Evolutionary conservation across 2,797 vertebrate genomes (phyloP).

Genomic region (Ispidina lecontei): DNA sequence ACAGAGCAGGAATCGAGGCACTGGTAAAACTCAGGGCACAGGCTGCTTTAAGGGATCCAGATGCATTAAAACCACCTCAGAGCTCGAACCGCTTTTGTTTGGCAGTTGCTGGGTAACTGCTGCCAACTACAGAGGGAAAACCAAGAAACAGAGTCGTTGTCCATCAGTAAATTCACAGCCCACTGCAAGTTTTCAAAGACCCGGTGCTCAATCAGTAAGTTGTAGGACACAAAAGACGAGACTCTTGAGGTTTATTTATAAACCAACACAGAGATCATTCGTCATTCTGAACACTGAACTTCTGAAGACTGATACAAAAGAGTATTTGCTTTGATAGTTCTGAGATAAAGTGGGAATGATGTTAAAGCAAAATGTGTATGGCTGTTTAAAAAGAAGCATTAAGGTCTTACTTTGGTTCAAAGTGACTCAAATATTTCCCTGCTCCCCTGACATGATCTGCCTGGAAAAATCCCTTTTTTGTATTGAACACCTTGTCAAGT

Average conservation of each 20-base stretch:
- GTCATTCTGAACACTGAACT: background rate
- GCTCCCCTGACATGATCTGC: background rate
- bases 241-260: background rate
- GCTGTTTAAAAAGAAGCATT: background rate
- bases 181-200: background rate
- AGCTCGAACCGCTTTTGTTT: background rate
- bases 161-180: background rate
- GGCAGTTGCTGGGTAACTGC: slow-evolving; percentile 38
- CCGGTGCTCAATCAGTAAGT: background rate
- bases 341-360: background rate
- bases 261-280: background rate
- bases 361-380: background rate
- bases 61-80: background rate
- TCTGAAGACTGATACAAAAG: background rate
- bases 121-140: background rate
- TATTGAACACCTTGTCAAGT: background rate
- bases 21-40: background rate
- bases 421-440: background rate
- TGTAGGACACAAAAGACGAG: background rate
- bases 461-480: background rate
- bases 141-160: background rate
- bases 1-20: background rate
- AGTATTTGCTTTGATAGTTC: background rate
- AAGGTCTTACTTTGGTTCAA: background rate
- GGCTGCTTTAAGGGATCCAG: background rate